Evolutionary conservation across 2,888 invertebrate species (phyloP), one percentile per base, ranked within the genome.

Genomic region (Timema podura): DNA sequence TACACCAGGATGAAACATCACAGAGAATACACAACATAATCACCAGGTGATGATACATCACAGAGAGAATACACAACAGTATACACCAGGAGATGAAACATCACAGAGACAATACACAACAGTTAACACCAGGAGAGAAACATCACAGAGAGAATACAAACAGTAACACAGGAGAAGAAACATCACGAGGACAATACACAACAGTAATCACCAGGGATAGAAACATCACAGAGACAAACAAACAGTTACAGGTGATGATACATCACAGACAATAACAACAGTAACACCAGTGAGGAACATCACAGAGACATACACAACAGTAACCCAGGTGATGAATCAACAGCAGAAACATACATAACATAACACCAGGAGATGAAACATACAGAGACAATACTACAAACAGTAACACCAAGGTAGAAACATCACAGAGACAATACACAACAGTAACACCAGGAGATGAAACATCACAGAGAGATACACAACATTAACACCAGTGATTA

Each of bases 181-280:
- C 64, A 5, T 44, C 9, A 9, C 8, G 16, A 8, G 2, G 44
- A 16, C 16, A n/a, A 30, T 59, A 64, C 64, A 44, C 45, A 64
- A 64, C 44, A 45, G 11, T 44, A 45, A 44, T 13, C 61, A 30
- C 45, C 11, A 44, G 61, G 45, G 15, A 61, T 45, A 61, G 11
- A 30, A 61, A 13, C 6, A 61, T 44, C 9, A 15, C 61, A 13
- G 61, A 61, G 44, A 61, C 61, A 61, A 61, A n/a, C 15, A 61
- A 16, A n/a, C 30, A 65, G 15, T 46, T 6, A 46, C 65, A 46
- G 9, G n/a, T 7, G 46, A 48, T n/a, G 8, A 48, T 65, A 47
- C 5, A n/a, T 46, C 6, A 30, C 48, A n/a, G 48, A 46, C 13
- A 1, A 46, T 46, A 11, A 45, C 10, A 9, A 9, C 8, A 8